These are phyloP conservation scores for Lamprologus tigripictilis DNA, from an alignment of 2,113 vertebrate species.

Conservation along the genomic window DNA sequence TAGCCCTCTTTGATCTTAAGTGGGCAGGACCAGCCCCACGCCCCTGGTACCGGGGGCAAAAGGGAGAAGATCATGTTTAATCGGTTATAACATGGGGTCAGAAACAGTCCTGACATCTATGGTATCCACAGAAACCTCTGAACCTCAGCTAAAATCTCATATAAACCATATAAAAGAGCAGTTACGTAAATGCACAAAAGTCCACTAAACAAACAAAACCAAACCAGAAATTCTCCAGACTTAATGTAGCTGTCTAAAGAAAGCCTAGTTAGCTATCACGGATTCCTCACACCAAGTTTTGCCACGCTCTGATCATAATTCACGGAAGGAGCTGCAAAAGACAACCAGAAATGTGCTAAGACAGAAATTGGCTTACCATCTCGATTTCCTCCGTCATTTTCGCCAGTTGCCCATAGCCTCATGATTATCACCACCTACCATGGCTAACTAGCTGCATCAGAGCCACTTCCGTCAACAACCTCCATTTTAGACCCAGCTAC, in stretches of 20 bases:
- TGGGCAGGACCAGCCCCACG: background rate
- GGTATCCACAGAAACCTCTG: background rate
- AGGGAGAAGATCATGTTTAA: background rate
- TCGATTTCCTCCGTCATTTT: rapidly evolving
- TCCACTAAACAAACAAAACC: background rate
- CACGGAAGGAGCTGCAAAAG: background rate
- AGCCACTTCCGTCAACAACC: background rate
- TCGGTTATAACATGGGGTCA: background rate
- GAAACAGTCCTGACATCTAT: background rate
- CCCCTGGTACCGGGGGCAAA: background rate
- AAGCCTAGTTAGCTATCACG: background rate
- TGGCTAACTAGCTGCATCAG: background rate
- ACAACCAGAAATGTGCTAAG: background rate
- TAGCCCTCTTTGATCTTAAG: background rate
- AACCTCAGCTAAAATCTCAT: background rate
- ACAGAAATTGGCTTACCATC: background rate
- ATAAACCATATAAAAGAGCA: background rate
- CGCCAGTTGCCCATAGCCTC: rapidly evolving
- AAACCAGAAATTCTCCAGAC: background rate
- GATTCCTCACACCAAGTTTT: background rate
- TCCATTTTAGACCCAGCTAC: background rate
- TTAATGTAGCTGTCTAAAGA: background rate
- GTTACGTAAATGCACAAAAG: background rate
- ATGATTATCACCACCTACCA: background rate
- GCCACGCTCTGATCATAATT: background rate